Evolutionary conservation across 2,888 invertebrate species (phyloP).

Genomic region (Aethes cnicana): DNA sequence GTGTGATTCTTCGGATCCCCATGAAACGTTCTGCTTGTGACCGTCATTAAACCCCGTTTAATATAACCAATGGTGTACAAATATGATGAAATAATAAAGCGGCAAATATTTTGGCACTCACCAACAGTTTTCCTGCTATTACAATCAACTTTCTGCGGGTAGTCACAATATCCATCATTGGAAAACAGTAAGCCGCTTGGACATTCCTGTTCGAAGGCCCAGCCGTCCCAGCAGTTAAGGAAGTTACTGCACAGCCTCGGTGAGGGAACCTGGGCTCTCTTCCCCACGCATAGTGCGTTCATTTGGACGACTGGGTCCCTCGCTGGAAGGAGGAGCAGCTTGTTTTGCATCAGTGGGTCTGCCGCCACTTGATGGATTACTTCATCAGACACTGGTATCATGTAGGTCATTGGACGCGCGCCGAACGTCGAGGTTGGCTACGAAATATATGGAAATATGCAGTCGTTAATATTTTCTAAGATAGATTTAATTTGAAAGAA

Average conservation of each 20-base stretch:
- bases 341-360: constrained; percentile 65
- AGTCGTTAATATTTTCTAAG: neutral
- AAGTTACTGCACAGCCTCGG: constrained; percentile 83
- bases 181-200: constrained; percentile 84
- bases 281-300: constrained; percentile 66
- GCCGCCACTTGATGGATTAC: constrained; percentile 62
- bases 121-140: constrained; percentile 68
- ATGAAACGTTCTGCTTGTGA: too few species aligned
- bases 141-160: constrained; percentile 84
- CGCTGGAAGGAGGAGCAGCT: constrained; percentile 52
- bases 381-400: constrained; percentile 69
- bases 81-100: too few species aligned
- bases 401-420: constrained; percentile 55
- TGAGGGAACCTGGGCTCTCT: constrained; percentile 84
- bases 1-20: too few species aligned
- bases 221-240: constrained; percentile 88
- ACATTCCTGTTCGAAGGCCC: constrained; percentile 85
- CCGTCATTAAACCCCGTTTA: too few species aligned
- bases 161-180: constrained; percentile 84
- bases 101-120: constrained; percentile 42
- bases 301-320: constrained; percentile 56
- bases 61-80: too few species aligned
- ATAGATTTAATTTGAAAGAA: too few species aligned
- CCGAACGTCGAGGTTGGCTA: constrained; percentile 48
- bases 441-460: constrained; percentile 17